A percentile compares a stretch with the other conserved stretches of the same genome.
Evolutionary conservation across 2,888 invertebrate genomes (phyloP).

Genomic region (Pachymerium ferrugineum): DNA sequence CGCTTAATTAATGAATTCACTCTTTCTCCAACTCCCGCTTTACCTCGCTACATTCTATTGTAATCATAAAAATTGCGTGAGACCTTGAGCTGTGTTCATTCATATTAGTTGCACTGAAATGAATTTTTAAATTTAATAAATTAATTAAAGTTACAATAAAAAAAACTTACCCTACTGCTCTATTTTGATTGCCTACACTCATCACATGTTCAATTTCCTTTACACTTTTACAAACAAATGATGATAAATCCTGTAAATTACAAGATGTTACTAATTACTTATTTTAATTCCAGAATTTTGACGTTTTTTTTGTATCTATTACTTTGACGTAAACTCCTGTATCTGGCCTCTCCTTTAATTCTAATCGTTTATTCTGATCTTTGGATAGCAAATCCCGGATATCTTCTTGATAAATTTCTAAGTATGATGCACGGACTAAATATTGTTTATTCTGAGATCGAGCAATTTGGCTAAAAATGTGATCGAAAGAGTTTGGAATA

Average conservation of each 20-base stretch:
- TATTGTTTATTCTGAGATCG: constrained; percentile 89
- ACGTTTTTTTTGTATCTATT: no score
- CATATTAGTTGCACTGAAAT: constrained; percentile 79
- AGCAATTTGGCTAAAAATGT: constrained; percentile 92
- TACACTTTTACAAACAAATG: constrained; percentile 88
- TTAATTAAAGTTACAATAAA: constrained; percentile 17
- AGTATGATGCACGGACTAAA: constrained; percentile 89
- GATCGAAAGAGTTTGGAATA: constrained; percentile 93
- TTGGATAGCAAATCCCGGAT: constrained; percentile 62
- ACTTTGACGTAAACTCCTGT: constrained; percentile 87
- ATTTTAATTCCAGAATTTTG: background rate
- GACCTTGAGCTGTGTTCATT: constrained; percentile 97
- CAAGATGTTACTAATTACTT: background rate
- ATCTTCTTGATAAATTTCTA: constrained; percentile 86
- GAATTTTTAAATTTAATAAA: constrained; percentile 25
- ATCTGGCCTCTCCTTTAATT: constrained; percentile 68
- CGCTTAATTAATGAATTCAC: background rate
- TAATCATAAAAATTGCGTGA: constrained; percentile 97
- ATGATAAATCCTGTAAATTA: constrained; percentile 65
- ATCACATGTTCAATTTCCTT: constrained; percentile 90
- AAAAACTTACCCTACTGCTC: constrained; percentile 70
- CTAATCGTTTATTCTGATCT: constrained; percentile 65
- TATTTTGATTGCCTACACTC: constrained; percentile 85
- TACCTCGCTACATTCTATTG: constrained; percentile 83
- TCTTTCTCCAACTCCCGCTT: background rate